Conservation (phyloP, 1,140 invertebrate species). For the Cardiocondyla obscurior region DNA sequence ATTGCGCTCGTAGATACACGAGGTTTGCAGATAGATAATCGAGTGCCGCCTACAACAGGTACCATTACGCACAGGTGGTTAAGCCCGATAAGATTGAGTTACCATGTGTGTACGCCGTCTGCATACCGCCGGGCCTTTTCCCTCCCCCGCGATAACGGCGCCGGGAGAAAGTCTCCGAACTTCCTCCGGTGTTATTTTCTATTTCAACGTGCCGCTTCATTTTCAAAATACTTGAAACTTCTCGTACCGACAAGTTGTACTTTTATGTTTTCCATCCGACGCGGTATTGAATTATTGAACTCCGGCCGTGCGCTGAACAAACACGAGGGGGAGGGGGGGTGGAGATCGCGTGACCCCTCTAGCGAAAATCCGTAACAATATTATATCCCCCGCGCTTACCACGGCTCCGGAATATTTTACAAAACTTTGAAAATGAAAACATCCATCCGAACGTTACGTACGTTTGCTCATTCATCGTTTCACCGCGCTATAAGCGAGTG, state of each 20-base stretch:
- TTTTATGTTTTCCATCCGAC: not conserved
- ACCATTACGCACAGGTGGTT: constrained; percentile 34
- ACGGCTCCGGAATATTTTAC: not conserved
- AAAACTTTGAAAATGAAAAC: constrained; percentile 34
- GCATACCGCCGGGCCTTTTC: not conserved
- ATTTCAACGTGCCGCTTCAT: not conserved
- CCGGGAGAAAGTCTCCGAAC: not conserved
- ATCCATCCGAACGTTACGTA: not conserved
- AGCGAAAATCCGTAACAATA: not conserved
- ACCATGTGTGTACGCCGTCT: not conserved
- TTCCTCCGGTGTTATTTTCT: not conserved
- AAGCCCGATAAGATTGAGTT: constrained; percentile 41
- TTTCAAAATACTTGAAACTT: constrained; percentile 20
- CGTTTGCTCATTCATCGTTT: constrained; percentile 17
- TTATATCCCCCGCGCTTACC: not conserved
- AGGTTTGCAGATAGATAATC: constrained; percentile 47
- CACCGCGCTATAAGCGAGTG: not conserved
- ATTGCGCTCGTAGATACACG: constrained; percentile 16
- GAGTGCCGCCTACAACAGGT: constrained; percentile 36
- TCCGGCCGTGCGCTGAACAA: not conserved
- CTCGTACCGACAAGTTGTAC: not conserved
- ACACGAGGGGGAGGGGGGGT: no score
- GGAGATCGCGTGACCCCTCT: not conserved
- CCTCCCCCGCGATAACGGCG: not conserved
- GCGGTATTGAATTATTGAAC: constrained; percentile 1